Evolutionary conservation across 2,888 invertebrate species (phyloP).

Genomic region (Drosophila villosipedis): DNA sequence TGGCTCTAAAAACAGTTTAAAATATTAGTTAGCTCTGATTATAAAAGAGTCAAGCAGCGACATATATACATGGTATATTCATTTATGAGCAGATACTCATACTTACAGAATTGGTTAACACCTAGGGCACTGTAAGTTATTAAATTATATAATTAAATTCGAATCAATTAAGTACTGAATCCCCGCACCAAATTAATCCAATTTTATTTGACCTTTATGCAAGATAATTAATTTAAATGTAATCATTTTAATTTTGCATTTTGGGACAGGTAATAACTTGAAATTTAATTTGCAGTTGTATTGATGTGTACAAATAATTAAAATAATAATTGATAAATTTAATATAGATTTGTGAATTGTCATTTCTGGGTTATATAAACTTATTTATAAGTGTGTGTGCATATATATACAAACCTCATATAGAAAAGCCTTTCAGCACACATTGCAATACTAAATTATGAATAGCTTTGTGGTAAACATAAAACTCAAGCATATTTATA

Average conservation of each 20-base stretch:
- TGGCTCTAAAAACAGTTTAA: constrained; percentile 50
- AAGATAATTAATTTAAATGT: neutral
- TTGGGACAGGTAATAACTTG: neutral
- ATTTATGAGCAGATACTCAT: neutral
- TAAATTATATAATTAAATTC: neutral
- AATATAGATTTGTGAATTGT: neutral
- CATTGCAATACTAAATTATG: constrained; percentile 50
- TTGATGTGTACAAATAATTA: neutral
- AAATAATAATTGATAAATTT: neutral
- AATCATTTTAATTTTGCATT: neutral
- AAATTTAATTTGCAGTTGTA: neutral
- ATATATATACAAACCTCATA: neutral
- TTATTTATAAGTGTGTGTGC: neutral
- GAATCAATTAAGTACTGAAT: neutral
- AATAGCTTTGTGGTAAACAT: constrained; percentile 37
- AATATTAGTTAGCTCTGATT: constrained; percentile 60
- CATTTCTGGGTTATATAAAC: too few species aligned
- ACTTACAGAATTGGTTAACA: neutral
- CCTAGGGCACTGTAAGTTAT: neutral
- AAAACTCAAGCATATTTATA: constrained; percentile 53
- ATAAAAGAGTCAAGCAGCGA: constrained; percentile 2
- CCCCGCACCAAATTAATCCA: neutral
- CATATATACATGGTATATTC: neutral
- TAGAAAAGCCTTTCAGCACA: constrained; percentile 21
- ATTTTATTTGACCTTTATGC: neutral